Conservation (phyloP, 2,888 invertebrate species). For the Gortyna flavago region DNA sequence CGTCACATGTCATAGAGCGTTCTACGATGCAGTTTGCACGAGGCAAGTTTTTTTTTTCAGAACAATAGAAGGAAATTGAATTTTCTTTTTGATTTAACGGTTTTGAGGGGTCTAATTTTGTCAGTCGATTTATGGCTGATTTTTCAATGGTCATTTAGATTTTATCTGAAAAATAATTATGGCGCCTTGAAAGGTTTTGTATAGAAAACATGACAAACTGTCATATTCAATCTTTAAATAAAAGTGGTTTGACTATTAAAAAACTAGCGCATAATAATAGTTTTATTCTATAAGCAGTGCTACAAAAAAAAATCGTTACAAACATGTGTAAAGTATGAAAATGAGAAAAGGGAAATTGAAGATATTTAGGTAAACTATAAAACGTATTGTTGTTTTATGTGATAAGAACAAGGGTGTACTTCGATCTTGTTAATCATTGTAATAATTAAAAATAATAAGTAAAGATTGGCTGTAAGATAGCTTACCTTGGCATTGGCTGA, state of each 20-base stretch:
- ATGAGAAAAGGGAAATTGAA: neutral
- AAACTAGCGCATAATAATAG: too few species aligned
- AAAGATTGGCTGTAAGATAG: neutral
- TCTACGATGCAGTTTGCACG: neutral
- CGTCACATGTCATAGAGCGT: neutral
- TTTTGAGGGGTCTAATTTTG: neutral
- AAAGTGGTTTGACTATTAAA: too few species aligned
- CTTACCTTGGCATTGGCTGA: conserved; percentile 7
- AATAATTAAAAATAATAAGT: neutral
- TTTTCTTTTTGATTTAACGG: neutral
- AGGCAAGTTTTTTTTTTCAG: neutral
- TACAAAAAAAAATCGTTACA: neutral
- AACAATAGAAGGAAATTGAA: neutral
- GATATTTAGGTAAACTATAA: neutral
- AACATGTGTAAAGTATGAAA: neutral
- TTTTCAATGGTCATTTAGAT: too few species aligned
- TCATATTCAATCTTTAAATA: too few species aligned
- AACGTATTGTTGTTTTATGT: neutral
- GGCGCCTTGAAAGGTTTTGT: too few species aligned
- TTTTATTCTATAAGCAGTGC: neutral
- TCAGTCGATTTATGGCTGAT: neutral
- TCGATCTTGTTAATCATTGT: neutral
- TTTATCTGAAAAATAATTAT: too few species aligned
- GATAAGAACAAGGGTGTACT: too few species aligned
- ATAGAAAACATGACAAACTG: too few species aligned